A percentile compares a stretch with the other conserved stretches of the same genome.
phyloP scores from a whole-genome alignment of 2,113 vertebrate species.

The Hepsetus odoe region DNA sequence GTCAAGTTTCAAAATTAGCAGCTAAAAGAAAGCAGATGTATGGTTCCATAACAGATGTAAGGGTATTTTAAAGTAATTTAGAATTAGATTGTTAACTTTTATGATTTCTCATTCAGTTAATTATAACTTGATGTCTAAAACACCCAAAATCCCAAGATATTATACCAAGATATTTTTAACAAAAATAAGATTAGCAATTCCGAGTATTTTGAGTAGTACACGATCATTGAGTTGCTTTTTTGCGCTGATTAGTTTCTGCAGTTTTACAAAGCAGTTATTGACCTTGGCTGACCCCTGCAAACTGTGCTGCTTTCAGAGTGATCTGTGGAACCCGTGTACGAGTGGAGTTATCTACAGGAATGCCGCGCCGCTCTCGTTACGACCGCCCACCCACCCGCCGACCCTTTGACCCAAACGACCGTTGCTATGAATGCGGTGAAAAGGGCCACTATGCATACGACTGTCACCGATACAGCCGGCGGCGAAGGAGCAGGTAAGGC shows the following conservation, averaged over 20 bases:
- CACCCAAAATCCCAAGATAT: too few relatives aligned
- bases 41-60: too few relatives aligned
- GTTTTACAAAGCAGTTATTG: not conserved
- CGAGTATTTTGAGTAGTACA: too few relatives aligned
- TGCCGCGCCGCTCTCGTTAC: slow-evolving; percentile 83
- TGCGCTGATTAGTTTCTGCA: not conserved
- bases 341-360: slow-evolving; percentile 86
- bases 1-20: too few relatives aligned
- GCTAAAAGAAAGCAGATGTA: too few relatives aligned
- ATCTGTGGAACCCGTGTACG: slow-evolving; percentile 83
- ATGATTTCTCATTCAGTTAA: too few relatives aligned
- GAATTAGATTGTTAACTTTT: too few relatives aligned
- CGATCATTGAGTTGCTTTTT: not conserved
- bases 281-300: not conserved
- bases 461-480: slow-evolving; percentile 85
- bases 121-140: too few relatives aligned
- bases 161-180: too few relatives aligned
- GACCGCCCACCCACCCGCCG: slow-evolving; percentile 83
- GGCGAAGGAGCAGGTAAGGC: slow-evolving; percentile 84
- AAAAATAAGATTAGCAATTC: too few relatives aligned
- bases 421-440: slow-evolving; percentile 88
- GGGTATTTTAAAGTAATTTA: too few relatives aligned
- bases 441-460: slow-evolving; percentile 91
- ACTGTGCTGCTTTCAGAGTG: slow-evolving; percentile 67
- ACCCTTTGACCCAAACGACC: slow-evolving; percentile 87